Evolutionary conservation across 2,797 vertebrate genomes (phyloP), one percentile per base, ranked within the genome.

Genomic region (Oreortyx pictus): DNA sequence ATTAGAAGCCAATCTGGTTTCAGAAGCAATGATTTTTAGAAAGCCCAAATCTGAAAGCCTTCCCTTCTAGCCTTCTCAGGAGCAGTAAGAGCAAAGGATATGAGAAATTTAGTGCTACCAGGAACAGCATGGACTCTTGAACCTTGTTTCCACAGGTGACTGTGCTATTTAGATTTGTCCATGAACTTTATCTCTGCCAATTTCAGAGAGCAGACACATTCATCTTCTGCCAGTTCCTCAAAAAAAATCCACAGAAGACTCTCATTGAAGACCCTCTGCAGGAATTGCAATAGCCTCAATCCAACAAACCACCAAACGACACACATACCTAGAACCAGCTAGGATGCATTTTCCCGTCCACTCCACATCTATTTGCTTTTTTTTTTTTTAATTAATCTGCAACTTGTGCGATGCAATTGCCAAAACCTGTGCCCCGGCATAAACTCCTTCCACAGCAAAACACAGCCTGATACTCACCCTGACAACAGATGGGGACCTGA

Each of bases 381-480:
- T 52, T 50, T 27, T 50, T 15, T 11, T 6, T 65, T 8, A 29
- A 62, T 54, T 33, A 6, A 16, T 1, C 50, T 71, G 39, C 57
- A 46, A 13, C 11, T 41, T 0, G 1, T 0, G 4, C 0, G 50
- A 27, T 6, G 20, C 52, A 50, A 1, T n/a, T 47, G 22, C 46
- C 24, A 4, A 2, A 0, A 52, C 74, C 71, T 8, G 12, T 5
- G 16, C n/a, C 75, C 39, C 12, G 3, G 14, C 35, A 37, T 61
- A 16, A 0, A 1, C 23, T 27, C 54, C 72, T 64, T 19, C 68
- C 39, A 22, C 52, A 35, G 15, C 67, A 67, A 22, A 52, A 47
- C 43, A 7, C 0, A 0, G 47, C 79, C 64, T 4, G 5, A 72
- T 35, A 5, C 33, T 3, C 3, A 11, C 25, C 24, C 43, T 0